Base-by-base conservation (phyloP, 2,797 vertebrate genomes). In the Sciaenops ocellatus region DNA sequence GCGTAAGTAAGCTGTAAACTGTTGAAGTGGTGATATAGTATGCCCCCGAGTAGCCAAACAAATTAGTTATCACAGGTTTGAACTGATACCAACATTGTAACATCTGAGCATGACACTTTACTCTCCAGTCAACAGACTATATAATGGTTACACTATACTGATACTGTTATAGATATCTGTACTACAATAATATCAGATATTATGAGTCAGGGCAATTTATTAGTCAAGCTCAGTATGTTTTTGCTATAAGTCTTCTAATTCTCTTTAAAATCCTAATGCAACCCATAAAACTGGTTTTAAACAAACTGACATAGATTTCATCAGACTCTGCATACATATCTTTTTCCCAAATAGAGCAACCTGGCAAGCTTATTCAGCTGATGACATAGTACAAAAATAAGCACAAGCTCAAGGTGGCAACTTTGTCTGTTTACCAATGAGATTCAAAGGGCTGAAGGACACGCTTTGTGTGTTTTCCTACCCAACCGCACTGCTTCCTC, bases 341-440 rank as follows among this genome's bases (percentile, higher is more conserved):
- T 17, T 5, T 55, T 41, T 46, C 47, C 16, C 18, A 20, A 15
- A 2, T 8, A 41, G 30, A 73, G 74, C 66, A n/a, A 30, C 42
- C 11, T 24, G 3, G 70, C 20, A 44, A 50, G 41, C 50, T 71
- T 38, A 55, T 63, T 52, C 59, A 62, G n/a, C 54, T 34, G 64
- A 73, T 82, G 73, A 69, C 64, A 54, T 48, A 10, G 48, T 17
- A 47, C 15, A 51, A 46, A 75, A 72, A 69, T 57, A 76, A 56
- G 30, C 70, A 48, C 1, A 4, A 50, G 71, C 66, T 42, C n/a
- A 73, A 63, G 64, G 47, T n/a, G 57, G 46, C 24, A 47, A 66
- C 46, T 73, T 73, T 22, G 8, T 66, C 38, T 73, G 61, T 75
- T 64, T 51, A 17, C 41, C 51, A 71, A 13, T 67, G 48, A 62